Evolutionary conservation across 2,797 vertebrate species (phyloP).

Genomic region (Argentina silus): DNA sequence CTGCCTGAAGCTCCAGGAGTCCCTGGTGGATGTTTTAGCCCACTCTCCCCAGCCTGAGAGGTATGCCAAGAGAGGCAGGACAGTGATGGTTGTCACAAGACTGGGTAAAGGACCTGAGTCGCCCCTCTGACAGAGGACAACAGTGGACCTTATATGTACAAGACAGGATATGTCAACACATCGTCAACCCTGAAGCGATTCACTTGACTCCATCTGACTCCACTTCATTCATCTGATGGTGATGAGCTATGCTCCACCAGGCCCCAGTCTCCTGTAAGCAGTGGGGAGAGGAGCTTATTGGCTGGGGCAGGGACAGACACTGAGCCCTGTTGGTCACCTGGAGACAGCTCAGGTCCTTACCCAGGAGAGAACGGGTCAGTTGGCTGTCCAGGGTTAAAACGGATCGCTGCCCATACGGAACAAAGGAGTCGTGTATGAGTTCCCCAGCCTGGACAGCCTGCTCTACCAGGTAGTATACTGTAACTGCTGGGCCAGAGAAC

Average conservation of each 20-base stretch:
- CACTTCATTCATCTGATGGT: constrained; percentile 48
- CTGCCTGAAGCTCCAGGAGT: constrained; percentile 29
- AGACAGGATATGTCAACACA: constrained; percentile 19
- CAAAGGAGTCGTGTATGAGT: constrained; percentile 23
- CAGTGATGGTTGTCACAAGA: constrained; percentile 27
- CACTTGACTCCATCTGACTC: constrained; percentile 25
- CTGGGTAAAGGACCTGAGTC: background rate
- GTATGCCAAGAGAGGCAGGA: constrained; percentile 17
- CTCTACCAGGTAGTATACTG: constrained; percentile 60
- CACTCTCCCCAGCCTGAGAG: constrained; percentile 28
- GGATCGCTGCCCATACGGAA: constrained; percentile 26
- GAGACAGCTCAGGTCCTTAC: constrained; percentile 38
- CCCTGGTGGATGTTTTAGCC: constrained; percentile 34
- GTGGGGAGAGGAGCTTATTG: constrained; percentile 44
- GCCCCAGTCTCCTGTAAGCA: constrained; percentile 46
- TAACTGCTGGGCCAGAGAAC: background rate
- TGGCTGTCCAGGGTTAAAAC: constrained; percentile 18
- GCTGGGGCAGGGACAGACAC: constrained; percentile 33
- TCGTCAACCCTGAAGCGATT: background rate
- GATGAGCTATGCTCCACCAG: constrained; percentile 41
- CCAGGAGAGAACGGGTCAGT: constrained; percentile 20
- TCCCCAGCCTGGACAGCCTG: constrained; percentile 11
- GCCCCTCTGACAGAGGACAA: constrained; percentile 32
- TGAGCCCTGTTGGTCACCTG: constrained; percentile 26
- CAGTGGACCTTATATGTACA: constrained; percentile 20